Evolutionary conservation across 1,140 invertebrate species (phyloP).

Genomic region (Notospermus geniculatus): DNA sequence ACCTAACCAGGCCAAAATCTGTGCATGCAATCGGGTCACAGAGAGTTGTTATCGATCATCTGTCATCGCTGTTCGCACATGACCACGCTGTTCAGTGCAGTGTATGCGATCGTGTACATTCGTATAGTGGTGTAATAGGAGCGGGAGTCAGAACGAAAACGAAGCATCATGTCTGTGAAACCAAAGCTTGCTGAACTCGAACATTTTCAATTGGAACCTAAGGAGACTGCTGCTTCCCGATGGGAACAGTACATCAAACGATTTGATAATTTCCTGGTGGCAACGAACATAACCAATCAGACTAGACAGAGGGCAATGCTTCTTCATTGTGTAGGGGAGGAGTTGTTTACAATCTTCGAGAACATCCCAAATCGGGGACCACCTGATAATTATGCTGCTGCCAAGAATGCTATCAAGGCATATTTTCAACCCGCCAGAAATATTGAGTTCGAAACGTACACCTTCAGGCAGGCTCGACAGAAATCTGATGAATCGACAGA

Average conservation of each 20-base stretch:
- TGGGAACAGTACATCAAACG: conserved; percentile 11
- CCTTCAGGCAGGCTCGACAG: not conserved
- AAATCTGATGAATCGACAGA: not conserved
- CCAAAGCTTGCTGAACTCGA: no score
- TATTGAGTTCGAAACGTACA: not conserved
- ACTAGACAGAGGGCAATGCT: not conserved
- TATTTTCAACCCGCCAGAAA: conserved; percentile 5
- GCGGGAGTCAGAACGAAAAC: no score
- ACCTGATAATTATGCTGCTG: not conserved
- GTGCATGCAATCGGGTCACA: no score
- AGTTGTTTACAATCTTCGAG: not conserved
- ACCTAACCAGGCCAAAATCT: no score
- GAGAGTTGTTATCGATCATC: no score
- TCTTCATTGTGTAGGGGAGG: not conserved
- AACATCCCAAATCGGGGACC: not conserved
- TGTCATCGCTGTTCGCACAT: no score
- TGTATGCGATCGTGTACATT: no score
- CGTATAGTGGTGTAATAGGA: no score
- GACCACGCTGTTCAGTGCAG: no score
- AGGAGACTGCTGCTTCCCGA: not conserved
- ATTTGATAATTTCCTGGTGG: not conserved
- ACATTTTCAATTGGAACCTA: not conserved
- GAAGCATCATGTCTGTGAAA: no score
- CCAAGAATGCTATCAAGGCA: not conserved
- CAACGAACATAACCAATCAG: not conserved